Evolutionary conservation across 2,797 vertebrate species (phyloP).

Genomic region (Myotis planiceps): DNA sequence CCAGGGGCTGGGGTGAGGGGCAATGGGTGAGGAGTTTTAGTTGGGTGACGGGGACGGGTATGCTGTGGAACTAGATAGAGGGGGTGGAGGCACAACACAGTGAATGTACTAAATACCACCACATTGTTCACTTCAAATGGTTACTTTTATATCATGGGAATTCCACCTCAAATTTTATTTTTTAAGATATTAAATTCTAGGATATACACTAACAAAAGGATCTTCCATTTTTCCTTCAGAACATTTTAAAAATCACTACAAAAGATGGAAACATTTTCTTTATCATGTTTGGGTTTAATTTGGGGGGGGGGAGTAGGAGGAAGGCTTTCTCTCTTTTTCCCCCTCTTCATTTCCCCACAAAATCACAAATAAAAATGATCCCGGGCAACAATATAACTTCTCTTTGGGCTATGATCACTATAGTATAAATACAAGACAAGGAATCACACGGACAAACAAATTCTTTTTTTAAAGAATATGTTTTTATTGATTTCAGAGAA

Average conservation of each 20-base stretch:
- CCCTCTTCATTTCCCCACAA: constrained; percentile 50
- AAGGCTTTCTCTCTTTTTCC: neutral
- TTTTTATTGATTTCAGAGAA: too few species aligned
- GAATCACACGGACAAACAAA: neutral
- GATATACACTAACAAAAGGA: neutral
- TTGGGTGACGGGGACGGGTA: neutral
- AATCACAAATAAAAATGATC: constrained; percentile 54
- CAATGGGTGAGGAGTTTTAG: too few species aligned
- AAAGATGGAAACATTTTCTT: neutral
- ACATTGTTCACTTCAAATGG: neutral
- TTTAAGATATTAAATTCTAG: neutral
- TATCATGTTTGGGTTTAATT: neutral
- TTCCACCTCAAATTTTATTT: neutral
- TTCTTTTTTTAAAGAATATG: too few species aligned
- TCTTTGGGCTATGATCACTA: neutral
- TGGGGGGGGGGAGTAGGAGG: too few species aligned
- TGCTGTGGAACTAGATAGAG: accelerated
- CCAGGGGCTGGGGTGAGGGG: too few species aligned
- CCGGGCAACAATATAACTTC: constrained; percentile 15
- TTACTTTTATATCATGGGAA: neutral
- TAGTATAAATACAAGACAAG: constrained; percentile 63
- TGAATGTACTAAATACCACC: neutral
- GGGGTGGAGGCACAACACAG: accelerated
- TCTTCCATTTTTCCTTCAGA: neutral
- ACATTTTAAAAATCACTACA: neutral